Conservation (phyloP, 1,140 invertebrate species). For the Melanaphis sacchari region DNA sequence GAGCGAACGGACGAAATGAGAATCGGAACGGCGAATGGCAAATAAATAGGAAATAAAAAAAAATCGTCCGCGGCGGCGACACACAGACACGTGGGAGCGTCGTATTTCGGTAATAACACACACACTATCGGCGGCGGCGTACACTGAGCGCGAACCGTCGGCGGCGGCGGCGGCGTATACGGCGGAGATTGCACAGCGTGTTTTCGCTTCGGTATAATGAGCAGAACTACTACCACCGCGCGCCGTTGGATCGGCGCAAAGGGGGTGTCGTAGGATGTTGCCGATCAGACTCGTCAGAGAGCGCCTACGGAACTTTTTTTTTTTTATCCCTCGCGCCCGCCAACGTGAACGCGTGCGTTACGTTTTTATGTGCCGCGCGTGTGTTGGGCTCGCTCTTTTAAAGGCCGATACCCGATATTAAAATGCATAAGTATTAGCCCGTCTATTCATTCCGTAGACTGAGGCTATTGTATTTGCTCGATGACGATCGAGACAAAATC, state of each 20-base stretch:
- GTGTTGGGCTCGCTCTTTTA: neutral
- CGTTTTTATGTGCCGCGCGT: neutral
- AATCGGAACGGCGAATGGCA: neutral
- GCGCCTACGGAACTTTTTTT: constrained; percentile 7
- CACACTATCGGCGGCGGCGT: constrained; percentile 26
- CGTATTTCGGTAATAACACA: neutral
- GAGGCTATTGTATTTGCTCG: no score
- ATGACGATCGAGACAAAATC: no score
- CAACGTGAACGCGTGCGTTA: neutral
- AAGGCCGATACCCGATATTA: neutral
- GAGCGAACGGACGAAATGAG: neutral
- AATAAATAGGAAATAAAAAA: neutral
- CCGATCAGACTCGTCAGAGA: constrained; percentile 42
- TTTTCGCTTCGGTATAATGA: constrained; percentile 49
- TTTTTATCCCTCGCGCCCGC: neutral
- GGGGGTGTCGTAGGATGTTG: neutral
- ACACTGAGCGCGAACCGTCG: constrained; percentile 1
- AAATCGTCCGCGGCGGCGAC: neutral
- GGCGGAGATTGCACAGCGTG: constrained; percentile 47
- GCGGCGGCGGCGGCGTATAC: constrained; percentile 13
- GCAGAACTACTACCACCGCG: constrained; percentile 40
- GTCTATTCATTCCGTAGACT: no score
- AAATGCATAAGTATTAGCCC: neutral
- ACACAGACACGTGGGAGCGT: constrained; percentile 26
- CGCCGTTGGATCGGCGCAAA: constrained; percentile 14